A percentile compares a stretch with the other conserved stretches of the same genome.
These are phyloP conservation scores for Coranthus polyacanthus DNA, from an alignment of 2,797 vertebrate genomes.

Conservation along the genomic window DNA sequence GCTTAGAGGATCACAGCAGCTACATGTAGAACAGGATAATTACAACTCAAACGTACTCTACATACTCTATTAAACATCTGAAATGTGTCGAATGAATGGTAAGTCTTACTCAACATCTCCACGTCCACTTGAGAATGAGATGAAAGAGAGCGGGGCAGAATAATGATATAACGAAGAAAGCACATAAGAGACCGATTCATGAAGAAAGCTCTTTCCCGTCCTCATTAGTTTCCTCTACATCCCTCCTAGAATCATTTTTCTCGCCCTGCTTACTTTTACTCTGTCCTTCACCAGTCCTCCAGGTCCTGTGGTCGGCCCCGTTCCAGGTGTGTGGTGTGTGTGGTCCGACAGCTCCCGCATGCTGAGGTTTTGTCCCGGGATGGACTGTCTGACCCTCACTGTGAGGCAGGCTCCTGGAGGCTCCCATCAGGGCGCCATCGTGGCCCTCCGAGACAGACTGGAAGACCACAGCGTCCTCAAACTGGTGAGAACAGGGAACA, in stretches of 20 bases:
- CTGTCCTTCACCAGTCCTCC: slow-evolving; percentile 72
- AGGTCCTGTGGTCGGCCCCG: slow-evolving; percentile 58
- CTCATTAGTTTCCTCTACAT: not conserved
- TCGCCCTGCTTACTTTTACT: not conserved
- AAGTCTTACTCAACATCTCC: too few relatives aligned
- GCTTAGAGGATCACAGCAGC: too few relatives aligned
- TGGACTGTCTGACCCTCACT: slow-evolving; percentile 82
- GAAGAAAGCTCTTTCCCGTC: not conserved
- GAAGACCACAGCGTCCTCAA: slow-evolving; percentile 78
- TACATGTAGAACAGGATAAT: too few relatives aligned
- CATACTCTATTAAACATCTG: too few relatives aligned
- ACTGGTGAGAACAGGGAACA: slow-evolving; percentile 77
- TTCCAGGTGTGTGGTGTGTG: slow-evolving; percentile 78
- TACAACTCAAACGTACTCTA: too few relatives aligned
- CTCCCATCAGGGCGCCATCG: slow-evolving; percentile 78
- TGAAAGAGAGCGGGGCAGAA: too few relatives aligned
- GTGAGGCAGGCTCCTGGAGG: slow-evolving; percentile 60
- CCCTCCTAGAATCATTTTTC: not conserved
- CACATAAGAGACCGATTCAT: too few relatives aligned
- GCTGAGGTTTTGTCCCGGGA: slow-evolving; percentile 82
- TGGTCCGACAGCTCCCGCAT: slow-evolving; percentile 78
- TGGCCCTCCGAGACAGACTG: slow-evolving; percentile 85
- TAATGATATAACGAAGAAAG: too few relatives aligned
- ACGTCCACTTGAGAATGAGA: too few relatives aligned
- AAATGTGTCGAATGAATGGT: too few relatives aligned